Conservation (phyloP, 2,113 vertebrate species). For the Microcebus griseorufus region DNA sequence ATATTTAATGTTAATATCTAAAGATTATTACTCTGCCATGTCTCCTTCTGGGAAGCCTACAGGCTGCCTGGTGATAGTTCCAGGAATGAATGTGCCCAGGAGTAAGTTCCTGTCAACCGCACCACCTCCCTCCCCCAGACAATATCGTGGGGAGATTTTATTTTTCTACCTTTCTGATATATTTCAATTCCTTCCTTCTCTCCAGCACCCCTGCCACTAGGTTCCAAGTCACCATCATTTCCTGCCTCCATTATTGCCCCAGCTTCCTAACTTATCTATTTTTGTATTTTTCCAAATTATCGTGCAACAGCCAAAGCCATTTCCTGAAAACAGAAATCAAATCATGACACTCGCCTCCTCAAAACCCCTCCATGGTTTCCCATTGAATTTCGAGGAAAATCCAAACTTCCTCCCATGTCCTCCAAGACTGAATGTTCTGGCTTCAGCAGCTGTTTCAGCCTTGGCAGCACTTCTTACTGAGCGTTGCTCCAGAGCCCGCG, state of each 20-base stretch:
- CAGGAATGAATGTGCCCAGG: not conserved
- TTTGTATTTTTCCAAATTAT: constrained; percentile 5
- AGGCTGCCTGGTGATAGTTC: not conserved
- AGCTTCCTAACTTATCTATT: not conserved
- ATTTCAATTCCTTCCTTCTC: not conserved
- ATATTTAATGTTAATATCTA: not conserved
- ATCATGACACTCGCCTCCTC: not conserved
- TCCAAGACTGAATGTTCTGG: not conserved
- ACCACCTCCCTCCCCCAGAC: not conserved
- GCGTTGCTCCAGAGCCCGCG: rapidly evolving
- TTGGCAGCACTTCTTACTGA: not conserved
- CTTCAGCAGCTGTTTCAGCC: not conserved
- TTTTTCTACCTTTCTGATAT: not conserved
- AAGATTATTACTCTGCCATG: not conserved
- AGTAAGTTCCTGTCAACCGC: not conserved
- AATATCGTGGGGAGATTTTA: not conserved
- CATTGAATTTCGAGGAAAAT: not conserved
- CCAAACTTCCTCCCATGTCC: not conserved
- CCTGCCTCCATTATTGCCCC: not conserved
- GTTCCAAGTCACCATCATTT: not conserved
- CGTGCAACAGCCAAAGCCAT: not conserved
- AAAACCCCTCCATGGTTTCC: not conserved
- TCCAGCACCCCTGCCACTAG: not conserved
- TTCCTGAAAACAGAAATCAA: constrained; percentile 1
- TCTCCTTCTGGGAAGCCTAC: not conserved